These are phyloP conservation scores for Mus musculus DNA, from an alignment of 2,113 vertebrate species.

Conservation along the genomic window GRCm39 chr6:136284501-136285000, in stretches of 20 bases:
- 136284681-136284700: background rate
- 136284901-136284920: background rate
- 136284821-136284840: background rate
- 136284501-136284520: background rate
- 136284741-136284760: background rate
- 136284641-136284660: background rate
- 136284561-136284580: background rate
- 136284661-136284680: background rate
- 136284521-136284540: background rate
- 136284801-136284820: background rate
- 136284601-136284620: background rate
- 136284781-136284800: background rate
- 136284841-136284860: background rate
- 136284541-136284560: background rate
- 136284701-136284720: background rate
- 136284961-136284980: background rate
- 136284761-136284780: background rate
- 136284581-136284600: conserved; percentile 9
- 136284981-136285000: background rate
- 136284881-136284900: conserved; percentile 5
- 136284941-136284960: background rate
- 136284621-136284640: background rate
- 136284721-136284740: background rate
- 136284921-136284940: background rate
- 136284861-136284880: background rate